Base-by-base conservation (phyloP, 2,888 invertebrate genomes). In the Pterobdella sp. region DNA sequence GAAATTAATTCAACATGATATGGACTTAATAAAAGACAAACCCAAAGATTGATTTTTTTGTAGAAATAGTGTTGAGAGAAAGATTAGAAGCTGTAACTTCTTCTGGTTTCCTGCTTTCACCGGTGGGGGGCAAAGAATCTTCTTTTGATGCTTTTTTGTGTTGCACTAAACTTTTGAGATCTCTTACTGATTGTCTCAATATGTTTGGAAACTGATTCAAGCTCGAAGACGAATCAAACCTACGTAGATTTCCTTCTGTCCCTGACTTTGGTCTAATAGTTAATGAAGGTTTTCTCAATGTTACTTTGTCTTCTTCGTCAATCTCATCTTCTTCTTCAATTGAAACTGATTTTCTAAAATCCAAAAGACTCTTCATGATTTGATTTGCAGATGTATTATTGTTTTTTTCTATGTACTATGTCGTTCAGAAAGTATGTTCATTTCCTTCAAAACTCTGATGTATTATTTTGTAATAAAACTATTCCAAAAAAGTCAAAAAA, bases 51-150 rank as follows among this genome's bases (percentile, higher is more conserved):
- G n/a, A n/a, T n/a, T n/a, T n/a, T n/a, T n/a, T n/a, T n/a, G n/a
- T n/a, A n/a, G n/a, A n/a, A n/a, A 4, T 56, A 26, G 60, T 56
- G 60, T 56, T 56, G 60, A 56, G 60, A 26, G 60, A 56, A 26
- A 56, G 60, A 26, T 56, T 56, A 3, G 60, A 56, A 3, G 60
- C 60, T 26, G 60, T 56, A 7, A 56, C 60, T 4, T 56, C 60
- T 26, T 56, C 60, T 22, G 49, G 49, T 14, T 14, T 22, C 22
- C 22, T 22, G 10, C 22, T 42, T 7, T 7, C 42, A 14, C 60
- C 60, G n/a, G n/a, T 56, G 60, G 60, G 60, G n/a, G 60, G 60
- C n/a, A 56, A n/a, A 26, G 60, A 56, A 26, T 7, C 60, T 56
- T 56, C 60, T 26, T 56, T 56, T 4, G n/a, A 22, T 22, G 60